Evolutionary conservation across 2,888 invertebrate genomes (phyloP), one percentile per base, ranked within the genome.

Genomic region (Chrysolina americana): DNA sequence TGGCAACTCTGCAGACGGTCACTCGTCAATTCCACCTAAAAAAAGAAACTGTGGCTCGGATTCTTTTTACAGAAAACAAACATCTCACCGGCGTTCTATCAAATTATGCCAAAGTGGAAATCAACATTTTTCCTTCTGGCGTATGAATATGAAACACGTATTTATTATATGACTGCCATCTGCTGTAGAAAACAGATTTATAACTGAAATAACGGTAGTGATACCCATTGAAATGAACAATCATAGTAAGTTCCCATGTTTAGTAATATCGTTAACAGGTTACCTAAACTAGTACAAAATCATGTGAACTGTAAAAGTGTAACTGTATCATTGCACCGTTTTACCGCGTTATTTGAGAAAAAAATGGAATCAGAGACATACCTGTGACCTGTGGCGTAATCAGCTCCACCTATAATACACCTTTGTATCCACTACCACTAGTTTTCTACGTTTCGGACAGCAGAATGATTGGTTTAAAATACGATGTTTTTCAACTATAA

Each of bases 241-340:
- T 59, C 23, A 36, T 59, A n/a, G 59, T n/a, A 59, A 59, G 59
- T 59, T 59, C 59, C n/a, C 59, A 59, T 59, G 59, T 59, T n/a
- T 1, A 23, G 36, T n/a, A 28, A 59, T 23, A n/a, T 15, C 0
- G 59, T 59, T 23, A 28, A 59, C 15, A 23, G 59, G 13, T 59
- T n/a, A 6, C 36, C 17, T 44, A 6, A 6, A 36, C 36, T 36
- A 4, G 36, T 36, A 36, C 8, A 36, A 36, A 36, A 36, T 36
- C 36, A 4, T 36, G 8, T 36, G 8, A 36, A 36, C 36, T 36
- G 36, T 36, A 36, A 6, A 36, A 6, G 8, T 8, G 6, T 36
- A 36, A 36, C 36, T 36, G 36, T 36, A 36, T 36, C 36, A 36
- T 8, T 36, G 36, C 36, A 36, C 36, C 36, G 36, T 36, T 36